A percentile compares a stretch with the other conserved stretches of the same genome.
These are phyloP conservation scores for Acrocephalus scirpaceus DNA, from an alignment of 2,797 vertebrate species.

Conservation along the genomic window DNA sequence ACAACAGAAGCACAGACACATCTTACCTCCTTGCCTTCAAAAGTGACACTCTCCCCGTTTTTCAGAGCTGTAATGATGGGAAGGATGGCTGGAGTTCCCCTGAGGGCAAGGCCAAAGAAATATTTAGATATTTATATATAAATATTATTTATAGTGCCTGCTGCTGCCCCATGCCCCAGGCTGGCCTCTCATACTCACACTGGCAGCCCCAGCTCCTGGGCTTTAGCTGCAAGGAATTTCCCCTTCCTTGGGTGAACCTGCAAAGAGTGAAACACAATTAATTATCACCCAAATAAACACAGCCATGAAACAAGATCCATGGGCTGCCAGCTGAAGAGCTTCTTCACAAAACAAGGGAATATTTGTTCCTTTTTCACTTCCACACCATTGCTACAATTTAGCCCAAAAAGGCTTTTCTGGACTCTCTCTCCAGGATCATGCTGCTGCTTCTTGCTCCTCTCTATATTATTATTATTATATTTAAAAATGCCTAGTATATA, in stretches of 20 bases:
- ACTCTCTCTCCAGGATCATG: not conserved
- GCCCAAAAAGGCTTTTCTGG: not conserved
- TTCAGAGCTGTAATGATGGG: conserved; percentile 88
- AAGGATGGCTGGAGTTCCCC: conserved; percentile 89
- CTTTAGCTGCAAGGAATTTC: conserved; percentile 87
- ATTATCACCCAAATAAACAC: not conserved
- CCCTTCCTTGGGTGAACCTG: conserved; percentile 92
- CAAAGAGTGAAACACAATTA: not conserved
- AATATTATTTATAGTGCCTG: not conserved
- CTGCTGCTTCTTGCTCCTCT: not conserved
- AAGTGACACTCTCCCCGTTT: conserved; percentile 80
- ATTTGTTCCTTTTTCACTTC: not conserved
- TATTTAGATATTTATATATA: not conserved
- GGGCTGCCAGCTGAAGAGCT: not conserved
- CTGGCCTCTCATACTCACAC: conserved; percentile 81
- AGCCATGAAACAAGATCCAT: not conserved
- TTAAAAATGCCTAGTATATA: no score
- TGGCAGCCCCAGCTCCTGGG: conserved; percentile 88
- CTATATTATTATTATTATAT: no score
- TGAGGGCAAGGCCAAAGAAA: conserved; percentile 52
- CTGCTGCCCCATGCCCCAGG: not conserved
- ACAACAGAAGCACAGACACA: not conserved
- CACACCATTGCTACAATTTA: not conserved
- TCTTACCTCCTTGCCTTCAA: conserved; percentile 88
- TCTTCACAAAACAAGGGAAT: not conserved